Evolutionary conservation across 2,888 invertebrate species (phyloP).

Genomic region (Allacma fusca): DNA sequence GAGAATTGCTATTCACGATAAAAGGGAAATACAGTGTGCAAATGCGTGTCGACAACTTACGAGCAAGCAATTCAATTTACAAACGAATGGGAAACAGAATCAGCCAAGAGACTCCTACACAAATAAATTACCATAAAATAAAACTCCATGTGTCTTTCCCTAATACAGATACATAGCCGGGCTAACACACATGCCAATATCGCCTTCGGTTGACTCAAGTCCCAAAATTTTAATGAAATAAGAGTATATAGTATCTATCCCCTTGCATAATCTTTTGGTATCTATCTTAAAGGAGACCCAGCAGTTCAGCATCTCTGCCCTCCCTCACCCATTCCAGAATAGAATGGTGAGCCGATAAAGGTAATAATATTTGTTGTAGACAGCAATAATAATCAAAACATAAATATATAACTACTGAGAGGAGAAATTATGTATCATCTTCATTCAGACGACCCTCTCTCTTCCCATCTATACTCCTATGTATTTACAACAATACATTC

Average conservation of each 20-base stretch:
- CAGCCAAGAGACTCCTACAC: conserved; percentile 20
- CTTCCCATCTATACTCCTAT: too few relatives aligned
- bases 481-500: too few relatives aligned
- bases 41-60: conserved; percentile 29
- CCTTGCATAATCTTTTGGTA: not conserved
- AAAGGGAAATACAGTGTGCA: conserved; percentile 18
- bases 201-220: not conserved
- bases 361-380: not conserved
- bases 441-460: too few relatives aligned
- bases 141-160: conserved; percentile 25
- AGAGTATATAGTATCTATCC: not conserved
- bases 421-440: too few relatives aligned
- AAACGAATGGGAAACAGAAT: conserved; percentile 19
- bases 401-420: too few relatives aligned
- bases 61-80: conserved; percentile 34
- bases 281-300: not conserved
- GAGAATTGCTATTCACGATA: not conserved
- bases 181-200: not conserved
- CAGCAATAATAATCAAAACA: too few relatives aligned
- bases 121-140: conserved; percentile 37
- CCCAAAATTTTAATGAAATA: conserved; percentile 12
- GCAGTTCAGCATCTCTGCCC: not conserved
- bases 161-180: not conserved
- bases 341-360: not conserved
- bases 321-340: not conserved